phyloP scores from a whole-genome alignment of 2,888 invertebrate species.

The Colletes collaris region DNA sequence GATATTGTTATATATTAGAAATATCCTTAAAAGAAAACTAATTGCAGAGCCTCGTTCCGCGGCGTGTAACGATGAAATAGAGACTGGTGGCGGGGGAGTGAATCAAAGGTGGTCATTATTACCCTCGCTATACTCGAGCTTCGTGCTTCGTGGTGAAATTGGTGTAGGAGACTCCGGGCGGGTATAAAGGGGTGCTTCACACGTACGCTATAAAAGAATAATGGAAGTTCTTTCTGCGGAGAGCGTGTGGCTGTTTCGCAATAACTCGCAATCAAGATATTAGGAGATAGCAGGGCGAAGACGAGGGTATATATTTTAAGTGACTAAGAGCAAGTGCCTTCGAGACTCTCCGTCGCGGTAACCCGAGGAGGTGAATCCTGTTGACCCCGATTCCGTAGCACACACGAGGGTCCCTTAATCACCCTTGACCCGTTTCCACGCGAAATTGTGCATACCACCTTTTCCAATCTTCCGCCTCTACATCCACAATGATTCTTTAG shows the following conservation, averaged over 20 bases:
- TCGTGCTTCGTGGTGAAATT: slow-evolving; percentile 23
- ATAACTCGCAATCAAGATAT: slow-evolving; percentile 31
- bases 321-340: slow-evolving; percentile 33
- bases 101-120: slow-evolving; percentile 26
- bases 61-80: too few species aligned
- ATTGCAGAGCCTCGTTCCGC: too few species aligned
- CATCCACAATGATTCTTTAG: slow-evolving; percentile 61
- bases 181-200: slow-evolving; percentile 28
- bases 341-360: slow-evolving; percentile 28
- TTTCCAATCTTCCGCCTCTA: slow-evolving; percentile 65
- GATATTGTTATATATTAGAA: too few species aligned
- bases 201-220: slow-evolving; percentile 37
- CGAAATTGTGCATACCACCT: slow-evolving; percentile 63
- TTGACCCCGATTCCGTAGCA: slow-evolving; percentile 62
- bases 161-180: slow-evolving; percentile 5
- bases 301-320: slow-evolving; percentile 36
- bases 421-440: slow-evolving; percentile 69
- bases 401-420: slow-evolving; percentile 66
- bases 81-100: background rate
- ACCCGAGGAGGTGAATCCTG: slow-evolving; percentile 46
- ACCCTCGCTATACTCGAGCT: slow-evolving; percentile 1
- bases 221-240: slow-evolving; percentile 1
- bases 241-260: background rate
- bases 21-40: too few species aligned
- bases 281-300: slow-evolving; percentile 25